Evolutionary conservation across 2,113 vertebrate genomes (phyloP).

Genomic region (Microcebus jonahi): DNA sequence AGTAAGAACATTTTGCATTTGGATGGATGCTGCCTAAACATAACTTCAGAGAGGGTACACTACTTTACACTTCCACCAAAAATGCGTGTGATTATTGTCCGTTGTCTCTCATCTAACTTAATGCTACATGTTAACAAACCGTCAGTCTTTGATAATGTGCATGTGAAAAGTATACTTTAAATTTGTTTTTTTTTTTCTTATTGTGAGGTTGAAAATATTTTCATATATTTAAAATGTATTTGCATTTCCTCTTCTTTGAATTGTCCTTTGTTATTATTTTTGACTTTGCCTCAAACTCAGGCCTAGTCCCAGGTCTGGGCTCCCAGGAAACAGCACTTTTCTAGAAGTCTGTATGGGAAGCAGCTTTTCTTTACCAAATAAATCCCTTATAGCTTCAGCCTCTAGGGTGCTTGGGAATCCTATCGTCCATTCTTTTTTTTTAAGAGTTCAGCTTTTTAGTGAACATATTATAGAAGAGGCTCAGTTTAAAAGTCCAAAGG

Average conservation of each 20-base stretch:
- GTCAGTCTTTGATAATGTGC: background rate
- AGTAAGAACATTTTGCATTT: background rate
- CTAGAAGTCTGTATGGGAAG: background rate
- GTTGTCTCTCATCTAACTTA: background rate
- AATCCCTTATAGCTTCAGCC: background rate
- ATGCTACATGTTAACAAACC: background rate
- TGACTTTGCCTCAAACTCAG: background rate
- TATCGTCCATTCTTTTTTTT: background rate
- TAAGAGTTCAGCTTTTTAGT: too few species aligned
- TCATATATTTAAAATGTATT: background rate
- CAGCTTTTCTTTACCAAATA: background rate
- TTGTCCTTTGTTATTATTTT: background rate
- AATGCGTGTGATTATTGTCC: background rate
- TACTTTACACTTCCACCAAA: background rate
- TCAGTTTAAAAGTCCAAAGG: too few species aligned
- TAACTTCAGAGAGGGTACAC: background rate
- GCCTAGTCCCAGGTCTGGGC: background rate
- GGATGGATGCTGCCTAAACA: background rate
- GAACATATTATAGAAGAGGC: too few species aligned
- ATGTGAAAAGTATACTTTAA: background rate
- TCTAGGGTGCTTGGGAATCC: background rate
- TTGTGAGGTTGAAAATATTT: background rate
- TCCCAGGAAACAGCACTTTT: background rate
- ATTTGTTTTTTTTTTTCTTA: background rate
- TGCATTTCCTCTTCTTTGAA: background rate